These are phyloP conservation scores for Miichthys miiuy DNA, from an alignment of 2,797 vertebrate species.

Conservation along the genomic window DNA sequence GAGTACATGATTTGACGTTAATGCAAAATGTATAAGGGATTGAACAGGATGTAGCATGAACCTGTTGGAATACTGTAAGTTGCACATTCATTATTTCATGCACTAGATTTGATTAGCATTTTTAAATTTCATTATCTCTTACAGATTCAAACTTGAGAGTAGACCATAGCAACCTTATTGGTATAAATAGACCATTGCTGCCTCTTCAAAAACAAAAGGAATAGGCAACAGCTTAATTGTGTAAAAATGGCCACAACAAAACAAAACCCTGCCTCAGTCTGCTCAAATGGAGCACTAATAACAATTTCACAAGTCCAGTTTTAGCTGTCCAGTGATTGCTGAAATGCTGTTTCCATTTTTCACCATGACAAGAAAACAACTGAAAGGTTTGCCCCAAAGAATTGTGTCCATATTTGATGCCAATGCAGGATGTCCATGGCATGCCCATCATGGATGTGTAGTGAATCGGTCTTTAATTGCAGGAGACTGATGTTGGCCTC, in stretches of 20 bases:
- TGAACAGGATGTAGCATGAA: background rate
- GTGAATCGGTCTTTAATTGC: too few relatives aligned
- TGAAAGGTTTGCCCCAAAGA: background rate
- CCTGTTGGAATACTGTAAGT: background rate
- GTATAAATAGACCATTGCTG: too few relatives aligned
- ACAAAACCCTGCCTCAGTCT: background rate
- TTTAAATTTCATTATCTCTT: background rate
- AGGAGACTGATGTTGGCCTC: too few relatives aligned
- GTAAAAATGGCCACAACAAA: background rate
- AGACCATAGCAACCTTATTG: background rate
- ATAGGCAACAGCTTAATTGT: background rate
- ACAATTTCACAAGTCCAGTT: background rate
- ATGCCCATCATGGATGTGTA: background rate
- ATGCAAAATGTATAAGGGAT: slow-evolving; percentile 3
- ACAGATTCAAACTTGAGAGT: background rate
- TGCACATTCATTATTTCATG: background rate
- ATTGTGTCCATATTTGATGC: background rate
- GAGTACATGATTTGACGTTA: background rate
- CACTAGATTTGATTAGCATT: background rate
- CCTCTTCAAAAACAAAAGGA: background rate
- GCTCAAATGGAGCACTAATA: background rate
- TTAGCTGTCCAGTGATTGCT: background rate
- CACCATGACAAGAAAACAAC: background rate
- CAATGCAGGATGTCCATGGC: background rate
- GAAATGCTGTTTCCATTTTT: background rate